Evolutionary conservation across 2,888 invertebrate genomes (phyloP).

Genomic region (Ypsolopha sequella): DNA sequence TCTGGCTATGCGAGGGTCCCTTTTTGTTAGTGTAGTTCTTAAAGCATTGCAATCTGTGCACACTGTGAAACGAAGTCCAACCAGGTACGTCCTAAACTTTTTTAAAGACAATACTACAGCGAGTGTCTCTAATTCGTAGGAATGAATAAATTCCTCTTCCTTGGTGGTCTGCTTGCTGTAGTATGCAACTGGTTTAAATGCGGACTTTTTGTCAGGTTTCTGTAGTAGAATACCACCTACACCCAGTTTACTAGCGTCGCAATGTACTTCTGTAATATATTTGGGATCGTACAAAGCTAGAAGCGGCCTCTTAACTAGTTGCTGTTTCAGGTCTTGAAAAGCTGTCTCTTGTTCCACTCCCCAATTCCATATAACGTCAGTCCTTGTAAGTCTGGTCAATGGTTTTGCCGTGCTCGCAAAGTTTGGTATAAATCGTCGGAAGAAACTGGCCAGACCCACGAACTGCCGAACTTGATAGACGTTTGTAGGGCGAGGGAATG

Average conservation of each 20-base stretch:
- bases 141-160: constrained; percentile 23
- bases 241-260: constrained; percentile 19
- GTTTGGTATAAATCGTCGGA: constrained; percentile 17
- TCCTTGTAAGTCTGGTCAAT: constrained; percentile 13
- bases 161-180: constrained; percentile 21
- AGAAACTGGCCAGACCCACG: constrained; percentile 20
- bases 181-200: constrained; percentile 21
- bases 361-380: constrained; percentile 13
- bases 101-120: constrained; percentile 17
- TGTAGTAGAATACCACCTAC: constrained; percentile 16
- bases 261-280: constrained; percentile 18
- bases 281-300: constrained; percentile 7
- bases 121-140: constrained; percentile 28
- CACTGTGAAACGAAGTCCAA: constrained; percentile 14
- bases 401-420: constrained; percentile 17
- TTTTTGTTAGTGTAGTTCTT: constrained; percentile 16
- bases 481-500: constrained; percentile 8
- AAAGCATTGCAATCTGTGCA: constrained; percentile 22
- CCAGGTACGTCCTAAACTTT: constrained; percentile 16
- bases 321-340: constrained; percentile 9
- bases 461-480: constrained; percentile 20
- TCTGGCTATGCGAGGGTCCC: constrained; percentile 21
- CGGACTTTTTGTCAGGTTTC: constrained; percentile 14
- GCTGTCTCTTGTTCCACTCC: constrained; percentile 6
- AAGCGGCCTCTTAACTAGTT: constrained; percentile 5